Conservation (phyloP, 30 jellyfish, hydroid and myxozoan species). For the Catostylus mosaicus region DNA sequence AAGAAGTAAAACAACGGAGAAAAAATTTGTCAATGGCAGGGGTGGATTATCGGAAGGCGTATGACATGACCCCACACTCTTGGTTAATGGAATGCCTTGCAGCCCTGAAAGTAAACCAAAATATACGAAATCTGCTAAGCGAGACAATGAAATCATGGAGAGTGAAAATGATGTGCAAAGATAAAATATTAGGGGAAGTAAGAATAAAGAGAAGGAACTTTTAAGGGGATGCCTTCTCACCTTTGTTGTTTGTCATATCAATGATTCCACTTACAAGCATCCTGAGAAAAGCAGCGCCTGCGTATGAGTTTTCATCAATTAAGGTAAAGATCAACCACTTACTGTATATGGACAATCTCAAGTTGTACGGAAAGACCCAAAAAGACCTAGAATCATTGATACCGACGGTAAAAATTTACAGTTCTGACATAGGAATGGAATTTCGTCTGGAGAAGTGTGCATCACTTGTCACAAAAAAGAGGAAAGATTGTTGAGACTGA, state of each 20-base stretch:
- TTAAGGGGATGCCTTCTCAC: slow-evolving; percentile 22
- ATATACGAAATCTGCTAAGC: neutral
- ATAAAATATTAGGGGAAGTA: neutral
- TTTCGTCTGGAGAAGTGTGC: slow-evolving; percentile 25
- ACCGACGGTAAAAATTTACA: neutral
- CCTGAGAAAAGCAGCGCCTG: slow-evolving; percentile 24
- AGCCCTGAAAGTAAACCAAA: neutral
- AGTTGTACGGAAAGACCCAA: slow-evolving; percentile 49
- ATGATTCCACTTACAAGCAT: slow-evolving; percentile 1
- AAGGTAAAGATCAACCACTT: neutral
- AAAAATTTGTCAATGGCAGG: slow-evolving; percentile 16
- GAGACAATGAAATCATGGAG: slow-evolving; percentile 7
- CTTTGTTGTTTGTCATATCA: slow-evolving; percentile 7
- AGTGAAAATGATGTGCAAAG: slow-evolving; percentile 5
- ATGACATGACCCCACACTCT: slow-evolving; percentile 31
- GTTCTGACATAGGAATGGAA: slow-evolving; percentile 26
- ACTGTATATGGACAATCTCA: slow-evolving; percentile 43
- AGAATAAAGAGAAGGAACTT: neutral
- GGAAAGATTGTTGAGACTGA: slow-evolving; percentile 26
- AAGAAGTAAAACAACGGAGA: neutral
- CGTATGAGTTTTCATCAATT: slow-evolving; percentile 6
- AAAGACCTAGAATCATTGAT: slow-evolving; percentile 5
- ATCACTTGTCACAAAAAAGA: slow-evolving; percentile 36
- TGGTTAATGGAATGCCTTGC: slow-evolving; percentile 18
- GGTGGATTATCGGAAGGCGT: slow-evolving; percentile 26